Evolutionary conservation across 2,113 vertebrate genomes (phyloP), one percentile per base, ranked within the genome.

Genomic region (Pangasianodon hypophthalmus): DNA sequence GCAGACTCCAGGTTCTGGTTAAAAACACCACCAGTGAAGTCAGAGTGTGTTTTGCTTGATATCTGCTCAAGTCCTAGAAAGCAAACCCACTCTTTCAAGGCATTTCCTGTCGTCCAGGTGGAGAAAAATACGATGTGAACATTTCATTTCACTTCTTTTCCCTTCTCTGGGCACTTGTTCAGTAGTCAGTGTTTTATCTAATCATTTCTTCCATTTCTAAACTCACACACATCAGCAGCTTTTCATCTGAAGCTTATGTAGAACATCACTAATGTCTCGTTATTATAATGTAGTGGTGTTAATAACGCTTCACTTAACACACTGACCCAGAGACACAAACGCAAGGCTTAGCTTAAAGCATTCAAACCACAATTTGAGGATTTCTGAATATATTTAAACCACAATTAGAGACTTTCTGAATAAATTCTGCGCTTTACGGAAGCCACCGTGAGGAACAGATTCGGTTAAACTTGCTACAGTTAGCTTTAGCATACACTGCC

Each of bases 401-500:
- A 37, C 37, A 37, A 37, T 18, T 8, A 18, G 50, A 54, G 29
- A 54, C 9, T 6, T 18, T n/a, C 37, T 10, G 75, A 4, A 21
- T 46, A 26, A 24, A 46, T 24, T 21, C 6, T 24, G 58, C 58
- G 58, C 19, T 6, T 82, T 54, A 9, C 29, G 6, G 79, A 50
- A 16, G 46, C 24, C 52, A 37, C 56, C 26, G 56, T 48, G 73
- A 14, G 37, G 32, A 37, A 46, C 1, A 13, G 41, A 52, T 50
- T 52, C 44, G 18, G n/a, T 82, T 29, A 18, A 52, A 64, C 62
- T 83, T 5, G 81, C 52, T 58, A 1, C 14, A 32, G 32, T 84
- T 84, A 84, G 52, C 62, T 4, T 84, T 88, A 88, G 87, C 87
- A 56, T 69, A n/a, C 77, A 21, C 0, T 37, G 5, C 24, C 46